Evolutionary conservation across 2,113 vertebrate genomes (phyloP).

Genomic region (Erythrocercus mccallii): DNA sequence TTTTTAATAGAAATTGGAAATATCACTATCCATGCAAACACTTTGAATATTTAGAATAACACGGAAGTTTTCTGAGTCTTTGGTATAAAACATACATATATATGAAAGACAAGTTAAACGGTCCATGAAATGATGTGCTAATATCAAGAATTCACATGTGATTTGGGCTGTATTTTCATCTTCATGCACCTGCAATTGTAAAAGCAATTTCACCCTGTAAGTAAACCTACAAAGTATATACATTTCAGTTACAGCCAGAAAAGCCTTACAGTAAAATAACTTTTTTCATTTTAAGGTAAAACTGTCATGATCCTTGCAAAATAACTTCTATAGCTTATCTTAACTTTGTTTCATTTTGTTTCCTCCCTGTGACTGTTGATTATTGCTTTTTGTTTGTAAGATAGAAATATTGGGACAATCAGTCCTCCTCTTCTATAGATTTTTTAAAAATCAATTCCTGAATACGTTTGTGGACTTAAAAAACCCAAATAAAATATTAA

Average conservation of each 20-base stretch:
- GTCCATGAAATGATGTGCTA: conserved; percentile 58
- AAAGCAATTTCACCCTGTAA: conserved; percentile 64
- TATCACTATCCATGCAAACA: conserved; percentile 9
- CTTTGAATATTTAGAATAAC: conserved; percentile 35
- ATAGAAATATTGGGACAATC: not conserved
- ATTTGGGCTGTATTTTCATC: conserved; percentile 64
- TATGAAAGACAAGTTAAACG: conserved; percentile 53
- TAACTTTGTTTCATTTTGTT: not conserved
- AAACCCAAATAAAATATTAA: not conserved
- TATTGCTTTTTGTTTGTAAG: not conserved
- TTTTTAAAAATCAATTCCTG: not conserved
- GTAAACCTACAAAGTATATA: conserved; percentile 29
- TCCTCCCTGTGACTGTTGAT: not conserved
- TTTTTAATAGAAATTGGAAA: conserved; percentile 50
- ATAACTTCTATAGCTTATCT: not conserved
- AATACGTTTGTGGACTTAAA: not conserved
- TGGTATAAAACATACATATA: conserved; percentile 26
- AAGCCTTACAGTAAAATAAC: not conserved
- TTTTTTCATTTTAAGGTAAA: not conserved
- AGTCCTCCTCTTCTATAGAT: not conserved
- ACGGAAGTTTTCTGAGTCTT: conserved; percentile 30
- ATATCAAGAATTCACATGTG: conserved; percentile 63
- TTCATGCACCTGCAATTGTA: conserved; percentile 60
- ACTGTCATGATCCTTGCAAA: not conserved
- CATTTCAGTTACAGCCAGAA: not conserved